A percentile compares a stretch with the other conserved stretches of the same genome.
Evolutionary conservation across 2,797 vertebrate genomes (phyloP).

Genomic region (Scolopax bukidnonensis): DNA sequence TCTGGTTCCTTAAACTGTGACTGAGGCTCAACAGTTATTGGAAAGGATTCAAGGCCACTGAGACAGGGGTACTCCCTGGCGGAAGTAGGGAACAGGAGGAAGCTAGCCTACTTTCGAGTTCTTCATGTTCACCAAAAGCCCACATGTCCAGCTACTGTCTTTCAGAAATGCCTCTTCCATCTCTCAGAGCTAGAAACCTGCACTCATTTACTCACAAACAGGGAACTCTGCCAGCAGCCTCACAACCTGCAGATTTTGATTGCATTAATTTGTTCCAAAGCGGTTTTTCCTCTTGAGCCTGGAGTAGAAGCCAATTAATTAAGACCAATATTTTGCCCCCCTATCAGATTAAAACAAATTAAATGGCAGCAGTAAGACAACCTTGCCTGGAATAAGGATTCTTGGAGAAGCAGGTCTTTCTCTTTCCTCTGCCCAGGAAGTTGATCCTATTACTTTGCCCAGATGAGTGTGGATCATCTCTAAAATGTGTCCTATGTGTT

Average conservation of each 20-base stretch:
- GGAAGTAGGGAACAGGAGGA: background rate
- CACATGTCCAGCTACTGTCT: fast-evolving
- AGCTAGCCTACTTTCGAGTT: background rate
- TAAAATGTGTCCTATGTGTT: background rate
- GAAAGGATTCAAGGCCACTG: background rate
- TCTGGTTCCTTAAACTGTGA: background rate
- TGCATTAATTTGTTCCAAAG: slow-evolving; percentile 67
- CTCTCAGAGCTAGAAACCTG: background rate
- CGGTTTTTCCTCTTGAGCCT: slow-evolving; percentile 60
- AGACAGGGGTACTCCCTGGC: fast-evolving
- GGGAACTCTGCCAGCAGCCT: slow-evolving; percentile 48
- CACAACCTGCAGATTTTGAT: slow-evolving; percentile 60
- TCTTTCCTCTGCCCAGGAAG: background rate
- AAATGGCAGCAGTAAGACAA: slow-evolving; percentile 42
- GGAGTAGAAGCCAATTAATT: slow-evolving; percentile 77
- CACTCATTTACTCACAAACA: background rate
- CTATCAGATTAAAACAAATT: slow-evolving; percentile 59
- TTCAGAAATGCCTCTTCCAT: background rate
- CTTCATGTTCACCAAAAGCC: background rate
- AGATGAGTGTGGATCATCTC: background rate
- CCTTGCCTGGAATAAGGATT: background rate
- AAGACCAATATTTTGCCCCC: slow-evolving; percentile 16
- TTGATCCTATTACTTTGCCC: background rate
- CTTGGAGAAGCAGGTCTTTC: background rate
- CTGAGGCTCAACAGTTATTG: background rate